These are phyloP conservation scores for Microctonus brassicae DNA, from an alignment of 2,888 invertebrate genomes.

Conservation along the genomic window DNA sequence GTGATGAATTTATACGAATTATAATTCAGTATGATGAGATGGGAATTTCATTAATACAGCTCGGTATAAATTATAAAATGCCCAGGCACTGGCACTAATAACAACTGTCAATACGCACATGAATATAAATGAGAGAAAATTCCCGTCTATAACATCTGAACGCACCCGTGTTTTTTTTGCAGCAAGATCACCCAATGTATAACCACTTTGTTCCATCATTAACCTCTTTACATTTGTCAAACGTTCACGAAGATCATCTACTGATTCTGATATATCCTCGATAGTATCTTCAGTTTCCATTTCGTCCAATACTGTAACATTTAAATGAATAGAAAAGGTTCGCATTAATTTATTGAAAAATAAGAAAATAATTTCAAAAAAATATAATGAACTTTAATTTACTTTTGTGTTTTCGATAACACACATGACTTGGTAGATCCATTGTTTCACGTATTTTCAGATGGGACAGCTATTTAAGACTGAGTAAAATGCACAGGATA, in stretches of 20 bases:
- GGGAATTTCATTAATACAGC: conserved; percentile 88
- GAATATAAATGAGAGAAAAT: conserved; percentile 87
- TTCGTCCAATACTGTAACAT: conserved; percentile 49
- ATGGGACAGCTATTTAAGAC: not conserved
- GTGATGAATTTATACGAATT: conserved; percentile 62
- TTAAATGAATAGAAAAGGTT: conserved; percentile 8
- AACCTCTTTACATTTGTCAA: conserved; percentile 84
- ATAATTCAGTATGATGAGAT: conserved; percentile 84
- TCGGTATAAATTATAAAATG: conserved; percentile 86
- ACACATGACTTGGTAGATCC: conserved; percentile 32
- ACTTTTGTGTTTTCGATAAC: conserved; percentile 33
- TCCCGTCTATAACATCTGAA: conserved; percentile 80
- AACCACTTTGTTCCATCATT: conserved; percentile 80
- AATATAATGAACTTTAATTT: not conserved
- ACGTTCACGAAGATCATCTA: conserved; percentile 84
- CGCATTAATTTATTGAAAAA: not conserved
- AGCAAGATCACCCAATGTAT: conserved; percentile 71
- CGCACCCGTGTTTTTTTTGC: conserved; percentile 62
- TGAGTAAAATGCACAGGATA: conserved; percentile 4
- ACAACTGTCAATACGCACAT: conserved; percentile 84
- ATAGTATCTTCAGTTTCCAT: conserved; percentile 55
- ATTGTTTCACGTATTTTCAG: not conserved
- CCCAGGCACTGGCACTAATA: conserved; percentile 84
- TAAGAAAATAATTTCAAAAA: not conserved
- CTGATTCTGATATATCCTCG: conserved; percentile 75